Evolutionary conservation across 2,113 vertebrate species (phyloP), one percentile per base, ranked within the genome.

Genomic region (Azemiops feae): DNA sequence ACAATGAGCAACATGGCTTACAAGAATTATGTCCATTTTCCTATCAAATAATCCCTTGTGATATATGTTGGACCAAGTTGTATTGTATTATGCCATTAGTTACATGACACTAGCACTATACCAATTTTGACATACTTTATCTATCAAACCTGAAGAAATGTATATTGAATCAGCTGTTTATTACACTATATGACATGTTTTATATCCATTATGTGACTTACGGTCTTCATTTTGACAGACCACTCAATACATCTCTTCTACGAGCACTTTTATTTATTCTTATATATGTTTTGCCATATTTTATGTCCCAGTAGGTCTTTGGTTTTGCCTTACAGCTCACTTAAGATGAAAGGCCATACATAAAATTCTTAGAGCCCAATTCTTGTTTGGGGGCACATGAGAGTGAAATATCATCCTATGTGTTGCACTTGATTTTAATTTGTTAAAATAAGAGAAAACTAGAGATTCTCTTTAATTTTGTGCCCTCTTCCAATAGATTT

Each of bases 181-280:
- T 92, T 92, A 92, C 39, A 94, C 57, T 39, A 90, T 74, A 88
- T 90, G 81, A 92, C 88, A 87, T 50, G 58, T 92, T 94, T 94
- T 90, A 74, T 92, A 92, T 87, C 91, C 50, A 90, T 87, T 89
- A 90, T 90, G 88, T 92, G 91, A 92, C 90, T 91, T 87, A 69
- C 55, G 22, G 88, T 55, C 57, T 74, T 90, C 34, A 90, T 87
- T 93, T 92, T 60, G 39, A 58, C 50, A 90, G 39, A 81, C 50
- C 86, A 57, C 39, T 52, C 58, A 47, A 69, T 69, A 74, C 87
- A 74, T 92, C 88, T 69, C 69, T 92, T 87, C 93, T 91, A 88
- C 89, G 85, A 85, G 53, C 86, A 4, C 43, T 93, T 86, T 91
- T 91, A 85, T 93, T 93, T 93, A 86, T 69, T 90, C 55, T 55